A percentile compares a stretch with the other conserved stretches of the same genome.
Conservation (phyloP, 2,888 invertebrate genomes). For the Oligia latruncula region DNA sequence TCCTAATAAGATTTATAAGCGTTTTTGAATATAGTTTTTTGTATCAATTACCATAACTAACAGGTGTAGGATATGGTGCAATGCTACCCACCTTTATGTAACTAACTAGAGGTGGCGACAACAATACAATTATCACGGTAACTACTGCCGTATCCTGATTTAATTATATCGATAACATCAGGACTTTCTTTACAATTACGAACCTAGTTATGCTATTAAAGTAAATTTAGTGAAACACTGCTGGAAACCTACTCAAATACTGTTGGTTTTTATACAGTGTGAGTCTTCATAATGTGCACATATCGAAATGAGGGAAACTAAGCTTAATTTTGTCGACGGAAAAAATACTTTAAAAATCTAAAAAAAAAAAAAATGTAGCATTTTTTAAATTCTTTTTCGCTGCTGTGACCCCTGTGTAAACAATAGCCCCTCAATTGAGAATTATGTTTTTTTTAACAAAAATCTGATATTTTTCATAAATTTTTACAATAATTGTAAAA, state of each 20-base stretch:
- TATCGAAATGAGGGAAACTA: too few species aligned
- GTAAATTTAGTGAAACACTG: not conserved
- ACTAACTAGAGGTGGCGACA: conserved; percentile 16
- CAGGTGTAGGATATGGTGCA: not conserved
- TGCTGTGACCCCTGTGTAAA: too few species aligned
- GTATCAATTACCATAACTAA: conserved; percentile 34
- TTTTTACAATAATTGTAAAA: too few species aligned
- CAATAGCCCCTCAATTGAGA: too few species aligned
- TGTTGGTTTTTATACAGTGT: not conserved
- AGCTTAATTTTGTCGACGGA: too few species aligned
- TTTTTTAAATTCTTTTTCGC: too few species aligned
- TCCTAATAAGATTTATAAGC: conserved; percentile 30
- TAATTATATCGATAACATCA: conserved; percentile 53
- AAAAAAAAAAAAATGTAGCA: too few species aligned
- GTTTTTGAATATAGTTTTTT: conserved; percentile 8
- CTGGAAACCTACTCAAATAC: not conserved
- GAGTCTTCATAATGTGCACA: too few species aligned
- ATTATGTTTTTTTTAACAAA: too few species aligned
- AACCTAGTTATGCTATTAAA: conserved; percentile 2
- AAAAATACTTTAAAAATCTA: too few species aligned
- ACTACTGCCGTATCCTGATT: conserved; percentile 55
- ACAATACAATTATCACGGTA: conserved; percentile 53
- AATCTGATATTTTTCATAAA: too few species aligned
- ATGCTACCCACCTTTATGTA: conserved; percentile 27
- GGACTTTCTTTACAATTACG: not conserved